Conservation (phyloP, 2,797 vertebrate genomes). For the Eulemur coronatus region DNA sequence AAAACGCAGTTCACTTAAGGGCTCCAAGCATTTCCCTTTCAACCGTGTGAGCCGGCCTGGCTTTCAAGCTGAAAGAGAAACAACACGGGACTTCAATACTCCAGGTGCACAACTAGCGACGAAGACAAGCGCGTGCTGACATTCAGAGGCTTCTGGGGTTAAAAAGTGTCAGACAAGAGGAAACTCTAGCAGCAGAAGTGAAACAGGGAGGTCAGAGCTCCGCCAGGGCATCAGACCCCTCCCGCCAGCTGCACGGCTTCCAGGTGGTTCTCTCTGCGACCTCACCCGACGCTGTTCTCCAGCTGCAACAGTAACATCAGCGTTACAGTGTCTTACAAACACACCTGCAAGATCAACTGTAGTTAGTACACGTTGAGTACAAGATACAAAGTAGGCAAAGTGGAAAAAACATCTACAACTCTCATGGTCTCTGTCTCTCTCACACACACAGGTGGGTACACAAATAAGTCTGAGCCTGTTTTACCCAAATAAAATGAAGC, state of each 20-base stretch:
- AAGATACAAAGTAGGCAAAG: not conserved
- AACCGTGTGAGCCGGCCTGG: no score
- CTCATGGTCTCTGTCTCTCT: not conserved
- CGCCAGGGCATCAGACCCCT: not conserved
- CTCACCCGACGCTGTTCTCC: not conserved
- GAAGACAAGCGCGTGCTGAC: rapidly evolving
- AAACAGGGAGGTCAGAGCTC: not conserved
- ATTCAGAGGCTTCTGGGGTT: not conserved
- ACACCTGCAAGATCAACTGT: not conserved
- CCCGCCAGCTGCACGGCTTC: not conserved
- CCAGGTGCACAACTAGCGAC: rapidly evolving
- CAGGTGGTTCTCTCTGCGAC: not conserved
- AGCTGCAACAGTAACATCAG: not conserved
- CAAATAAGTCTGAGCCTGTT: rapidly evolving
- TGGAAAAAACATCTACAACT: not conserved
- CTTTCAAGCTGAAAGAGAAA: not conserved
- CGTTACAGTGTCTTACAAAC: not conserved
- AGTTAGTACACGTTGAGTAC: not conserved
- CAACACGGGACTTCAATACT: rapidly evolving
- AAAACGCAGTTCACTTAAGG: not conserved
- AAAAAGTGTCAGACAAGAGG: not conserved
- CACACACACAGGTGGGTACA: rapidly evolving
- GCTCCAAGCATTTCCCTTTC: not conserved
- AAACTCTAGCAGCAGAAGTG: not conserved
- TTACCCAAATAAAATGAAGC: not conserved